Percentiles rank a stretch among this genome's conserved stretches.
phyloP scores from a whole-genome alignment of 2,797 vertebrate genomes.

The Diceros bicornis region DNA sequence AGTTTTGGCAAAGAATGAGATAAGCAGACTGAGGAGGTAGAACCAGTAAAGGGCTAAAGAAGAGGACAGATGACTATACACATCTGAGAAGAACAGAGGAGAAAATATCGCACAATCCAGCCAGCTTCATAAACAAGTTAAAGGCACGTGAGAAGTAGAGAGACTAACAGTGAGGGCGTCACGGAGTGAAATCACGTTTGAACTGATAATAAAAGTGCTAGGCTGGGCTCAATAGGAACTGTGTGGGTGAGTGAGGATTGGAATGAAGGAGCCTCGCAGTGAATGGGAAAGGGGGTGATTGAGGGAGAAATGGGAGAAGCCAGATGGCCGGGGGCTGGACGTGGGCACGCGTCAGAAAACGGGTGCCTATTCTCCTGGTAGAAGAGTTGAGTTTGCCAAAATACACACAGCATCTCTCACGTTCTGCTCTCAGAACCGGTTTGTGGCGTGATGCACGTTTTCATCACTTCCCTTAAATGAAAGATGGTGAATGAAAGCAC shows the following conservation, averaged over 20 bases:
- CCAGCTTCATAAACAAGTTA: too few species aligned
- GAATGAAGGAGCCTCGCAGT: fast-evolving
- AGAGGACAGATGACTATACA: neutral
- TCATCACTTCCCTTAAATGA: neutral
- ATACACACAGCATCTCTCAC: fast-evolving
- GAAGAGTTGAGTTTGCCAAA: neutral
- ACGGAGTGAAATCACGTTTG: neutral
- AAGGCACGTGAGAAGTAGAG: neutral
- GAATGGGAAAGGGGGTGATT: too few species aligned
- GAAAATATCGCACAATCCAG: neutral
- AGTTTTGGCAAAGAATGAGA: neutral
- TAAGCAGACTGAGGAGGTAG: neutral
- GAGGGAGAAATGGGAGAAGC: neutral
- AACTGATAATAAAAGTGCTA: fast-evolving
- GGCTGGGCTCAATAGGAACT: neutral
- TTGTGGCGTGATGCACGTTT: neutral
- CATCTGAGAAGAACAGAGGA: neutral
- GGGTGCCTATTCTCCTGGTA: fast-evolving
- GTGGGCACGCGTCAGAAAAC: neutral
- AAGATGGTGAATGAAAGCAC: neutral
- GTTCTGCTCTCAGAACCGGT: neutral
- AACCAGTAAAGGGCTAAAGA: neutral
- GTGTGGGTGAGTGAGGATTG: neutral
- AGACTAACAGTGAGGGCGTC: too few species aligned
- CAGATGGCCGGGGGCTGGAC: neutral